A percentile compares a stretch with the other conserved stretches of the same genome.
phyloP scores from a whole-genome alignment of 2,113 vertebrate genomes.

The Cyphomyrus discorhynchus region DNA sequence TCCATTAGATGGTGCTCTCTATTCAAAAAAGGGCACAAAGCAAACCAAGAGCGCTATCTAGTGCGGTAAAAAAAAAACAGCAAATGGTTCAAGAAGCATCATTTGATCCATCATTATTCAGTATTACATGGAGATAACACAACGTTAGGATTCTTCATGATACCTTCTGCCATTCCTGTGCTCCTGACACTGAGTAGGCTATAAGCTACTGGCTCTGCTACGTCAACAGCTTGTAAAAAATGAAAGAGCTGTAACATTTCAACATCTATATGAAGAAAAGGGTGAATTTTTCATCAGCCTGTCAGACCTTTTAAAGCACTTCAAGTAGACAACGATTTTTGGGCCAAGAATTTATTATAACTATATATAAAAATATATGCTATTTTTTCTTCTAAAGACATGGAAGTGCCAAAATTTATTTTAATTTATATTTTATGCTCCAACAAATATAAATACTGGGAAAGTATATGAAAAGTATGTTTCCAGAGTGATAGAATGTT shows the following conservation, averaged over 20 bases:
- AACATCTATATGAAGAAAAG: not conserved
- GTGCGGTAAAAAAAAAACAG: too few relatives aligned
- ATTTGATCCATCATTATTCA: not conserved
- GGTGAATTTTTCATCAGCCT: not conserved
- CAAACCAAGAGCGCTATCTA: too few relatives aligned
- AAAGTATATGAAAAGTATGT: slow-evolving; percentile 23
- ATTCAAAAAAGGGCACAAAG: too few relatives aligned
- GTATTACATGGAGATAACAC: not conserved
- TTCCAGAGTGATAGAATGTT: slow-evolving; percentile 27
- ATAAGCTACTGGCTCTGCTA: not conserved
- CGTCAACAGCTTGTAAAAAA: not conserved
- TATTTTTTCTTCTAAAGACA: not conserved
- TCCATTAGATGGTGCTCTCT: too few relatives aligned
- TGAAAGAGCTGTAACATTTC: not conserved
- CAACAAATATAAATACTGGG: slow-evolving; percentile 27
- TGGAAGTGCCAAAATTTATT: slow-evolving; percentile 3
- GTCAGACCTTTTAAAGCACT: not conserved
- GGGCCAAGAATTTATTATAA: not conserved
- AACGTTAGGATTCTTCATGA: not conserved
- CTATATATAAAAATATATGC: not conserved
- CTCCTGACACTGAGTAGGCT: not conserved
- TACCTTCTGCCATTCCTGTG: not conserved
- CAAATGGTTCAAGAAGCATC: not conserved
- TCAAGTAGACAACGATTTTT: not conserved
- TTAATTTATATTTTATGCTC: slow-evolving; percentile 14